Percentiles rank a stretch among this genome's conserved stretches.
Evolutionary conservation across 2,888 invertebrate genomes (phyloP).

Genomic region (Cantharis nigra): DNA sequence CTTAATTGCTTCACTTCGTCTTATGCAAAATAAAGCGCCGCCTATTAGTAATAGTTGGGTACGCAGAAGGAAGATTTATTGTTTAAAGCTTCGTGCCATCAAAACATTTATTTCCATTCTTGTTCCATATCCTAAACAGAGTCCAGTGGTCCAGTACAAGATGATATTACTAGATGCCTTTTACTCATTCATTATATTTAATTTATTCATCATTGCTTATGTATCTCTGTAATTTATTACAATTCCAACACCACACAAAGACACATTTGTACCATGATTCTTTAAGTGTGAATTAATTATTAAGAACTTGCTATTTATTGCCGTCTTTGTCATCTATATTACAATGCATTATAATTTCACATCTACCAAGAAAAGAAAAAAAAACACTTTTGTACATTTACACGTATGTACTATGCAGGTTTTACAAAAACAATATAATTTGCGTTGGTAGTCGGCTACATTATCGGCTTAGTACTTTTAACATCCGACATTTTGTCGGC

Average conservation of each 20-base stretch:
- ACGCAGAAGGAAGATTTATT: slow-evolving; percentile 19
- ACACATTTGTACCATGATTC: slow-evolving; percentile 5
- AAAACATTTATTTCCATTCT: slow-evolving; percentile 16
- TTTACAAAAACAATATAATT: neutral
- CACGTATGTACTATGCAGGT: neutral
- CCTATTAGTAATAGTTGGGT: slow-evolving; percentile 20
- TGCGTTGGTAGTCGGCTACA: neutral
- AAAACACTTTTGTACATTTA: neutral
- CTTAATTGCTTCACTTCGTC: slow-evolving; percentile 18
- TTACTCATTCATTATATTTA: slow-evolving; percentile 24
- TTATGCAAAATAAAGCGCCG: slow-evolving; percentile 22
- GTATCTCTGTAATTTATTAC: slow-evolving; percentile 24
- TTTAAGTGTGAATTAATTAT: slow-evolving; percentile 21
- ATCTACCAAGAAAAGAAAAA: neutral
- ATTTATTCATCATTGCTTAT: slow-evolving; percentile 27
- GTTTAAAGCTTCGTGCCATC: slow-evolving; percentile 16
- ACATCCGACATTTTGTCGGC: neutral
- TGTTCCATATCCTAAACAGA: slow-evolving; percentile 15
- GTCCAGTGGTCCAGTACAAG: slow-evolving; percentile 24
- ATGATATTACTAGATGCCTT: slow-evolving; percentile 19
- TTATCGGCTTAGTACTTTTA: neutral
- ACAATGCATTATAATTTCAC: slow-evolving; percentile 6
- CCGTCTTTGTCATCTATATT: slow-evolving; percentile 10
- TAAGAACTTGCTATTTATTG: slow-evolving; percentile 21
- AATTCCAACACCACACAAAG: slow-evolving; percentile 24